Base-by-base conservation (phyloP, 2,113 vertebrate species). In the Gymnogyps californianus region DNA sequence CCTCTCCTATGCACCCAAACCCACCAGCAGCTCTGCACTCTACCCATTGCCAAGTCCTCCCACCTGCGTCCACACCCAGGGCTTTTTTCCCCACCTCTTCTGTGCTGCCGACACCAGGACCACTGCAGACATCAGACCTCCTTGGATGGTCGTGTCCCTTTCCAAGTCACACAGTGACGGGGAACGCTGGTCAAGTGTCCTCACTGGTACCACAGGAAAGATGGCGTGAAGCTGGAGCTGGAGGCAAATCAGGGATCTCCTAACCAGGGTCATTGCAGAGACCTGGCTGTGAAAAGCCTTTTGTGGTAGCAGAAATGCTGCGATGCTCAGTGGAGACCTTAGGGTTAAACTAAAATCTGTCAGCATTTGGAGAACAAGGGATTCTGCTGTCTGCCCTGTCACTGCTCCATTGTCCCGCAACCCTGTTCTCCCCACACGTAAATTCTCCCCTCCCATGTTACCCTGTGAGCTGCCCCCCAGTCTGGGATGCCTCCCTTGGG, bases 71-170 rank as follows among this genome's bases (percentile, higher is more conserved):
- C 42, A 13, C 10, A 20, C 9, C 9, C 40, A 64, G 31, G 16
- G 16, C 16, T 83, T 72, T 21, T 65, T 40, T 74, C 13, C 21
- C 28, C 24, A 65, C 38, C 16, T 90, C 24, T 20, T 80, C 46
- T 47, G 38, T 44, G 51, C 26, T 86, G 59, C 67, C 1, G 6
- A 32, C 31, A 58, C 11, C 19, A 16, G 34, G 25, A 70, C 10
- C 16, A 11, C 28, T 40, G 54, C 62, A 95, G 58, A n/a, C 38
- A 29, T 51, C 55, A 77, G 64, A 64, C 7, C 2, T 64, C n/a
- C 47, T 38, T 0, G 0, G 61, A 25, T 16, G 34, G 32, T 18
- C 10, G 9, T 49, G 15, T 26, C 34, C n/a, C 12, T 67, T 18
- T 67, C n/a, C 66, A 54, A n/a, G 58, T 29, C 74, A 49, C 61